Conservation (phyloP, 2,797 vertebrate species). For the Brotula barbata region DNA sequence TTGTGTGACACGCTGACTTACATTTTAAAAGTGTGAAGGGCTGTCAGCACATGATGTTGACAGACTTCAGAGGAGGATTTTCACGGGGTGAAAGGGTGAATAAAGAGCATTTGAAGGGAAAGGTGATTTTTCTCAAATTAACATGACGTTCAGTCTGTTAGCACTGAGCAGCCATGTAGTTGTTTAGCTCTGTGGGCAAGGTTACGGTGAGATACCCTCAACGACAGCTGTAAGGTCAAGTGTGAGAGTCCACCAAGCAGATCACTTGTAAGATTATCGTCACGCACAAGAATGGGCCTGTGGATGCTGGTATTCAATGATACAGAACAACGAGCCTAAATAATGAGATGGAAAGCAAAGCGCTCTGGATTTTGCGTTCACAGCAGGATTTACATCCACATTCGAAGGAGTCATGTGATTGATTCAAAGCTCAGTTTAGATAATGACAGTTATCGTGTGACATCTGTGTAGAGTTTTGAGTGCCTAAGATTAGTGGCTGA, state of each 20-base stretch:
- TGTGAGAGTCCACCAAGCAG: slow-evolving; percentile 18
- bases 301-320: too few relatives aligned
- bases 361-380: too few relatives aligned
- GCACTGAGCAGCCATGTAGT: slow-evolving; percentile 48
- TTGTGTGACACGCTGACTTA: slow-evolving; percentile 30
- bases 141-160: slow-evolving; percentile 73
- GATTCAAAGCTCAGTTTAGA: too few relatives aligned
- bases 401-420: too few relatives aligned
- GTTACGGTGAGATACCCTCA: slow-evolving; percentile 37
- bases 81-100: slow-evolving; percentile 36
- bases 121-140: slow-evolving; percentile 65
- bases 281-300: background rate
- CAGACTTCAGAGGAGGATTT: slow-evolving; percentile 55
- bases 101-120: slow-evolving; percentile 24
- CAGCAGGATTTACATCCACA: too few relatives aligned
- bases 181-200: slow-evolving; percentile 39
- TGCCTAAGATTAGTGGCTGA: too few relatives aligned
- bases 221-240: slow-evolving; percentile 56
- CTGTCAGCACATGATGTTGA: slow-evolving; percentile 76
- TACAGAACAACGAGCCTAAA: too few relatives aligned
- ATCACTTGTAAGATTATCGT: background rate
- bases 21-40: slow-evolving; percentile 45
- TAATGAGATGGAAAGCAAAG: too few relatives aligned
- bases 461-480: too few relatives aligned
- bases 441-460: too few relatives aligned